Evolutionary conservation across 2,113 vertebrate species (phyloP).

Genomic region (Zosterops japonicus): DNA sequence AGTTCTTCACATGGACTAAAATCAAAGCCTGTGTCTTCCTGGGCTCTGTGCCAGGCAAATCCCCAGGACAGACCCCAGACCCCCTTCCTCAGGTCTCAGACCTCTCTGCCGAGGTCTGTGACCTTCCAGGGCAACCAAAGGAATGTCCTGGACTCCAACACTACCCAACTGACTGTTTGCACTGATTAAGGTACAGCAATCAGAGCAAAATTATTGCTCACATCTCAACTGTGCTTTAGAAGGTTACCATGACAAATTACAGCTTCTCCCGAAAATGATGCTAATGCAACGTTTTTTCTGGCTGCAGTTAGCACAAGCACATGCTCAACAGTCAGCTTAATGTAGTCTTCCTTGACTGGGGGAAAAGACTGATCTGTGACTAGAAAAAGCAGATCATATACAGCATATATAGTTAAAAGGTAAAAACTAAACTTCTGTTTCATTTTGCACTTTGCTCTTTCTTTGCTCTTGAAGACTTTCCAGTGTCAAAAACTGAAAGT

Average conservation of each 20-base stretch:
- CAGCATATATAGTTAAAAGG: background rate
- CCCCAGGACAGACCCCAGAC: too few species aligned
- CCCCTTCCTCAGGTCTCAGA: too few species aligned
- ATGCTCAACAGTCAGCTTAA: background rate
- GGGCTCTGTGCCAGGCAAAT: too few species aligned
- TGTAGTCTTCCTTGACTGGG: background rate
- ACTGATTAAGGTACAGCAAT: background rate
- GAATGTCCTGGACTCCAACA: too few species aligned
- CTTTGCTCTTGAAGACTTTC: background rate
- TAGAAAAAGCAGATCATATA: background rate
- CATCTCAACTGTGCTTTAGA: background rate
- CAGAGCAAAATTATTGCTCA: background rate
- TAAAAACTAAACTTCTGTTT: background rate
- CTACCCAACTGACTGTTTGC: background rate
- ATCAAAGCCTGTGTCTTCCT: too few species aligned
- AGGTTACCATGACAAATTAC: background rate
- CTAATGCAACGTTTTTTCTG: background rate
- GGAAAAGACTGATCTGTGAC: background rate
- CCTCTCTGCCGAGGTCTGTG: too few species aligned
- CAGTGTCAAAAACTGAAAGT: background rate
- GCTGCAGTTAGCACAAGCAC: background rate
- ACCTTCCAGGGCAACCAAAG: too few species aligned
- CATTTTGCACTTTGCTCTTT: background rate
- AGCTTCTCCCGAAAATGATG: background rate
- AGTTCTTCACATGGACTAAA: too few species aligned